Evolutionary conservation across 2,113 vertebrate species (phyloP), one percentile per base, ranked within the genome.

Genomic region (Condylura cristata): DNA sequence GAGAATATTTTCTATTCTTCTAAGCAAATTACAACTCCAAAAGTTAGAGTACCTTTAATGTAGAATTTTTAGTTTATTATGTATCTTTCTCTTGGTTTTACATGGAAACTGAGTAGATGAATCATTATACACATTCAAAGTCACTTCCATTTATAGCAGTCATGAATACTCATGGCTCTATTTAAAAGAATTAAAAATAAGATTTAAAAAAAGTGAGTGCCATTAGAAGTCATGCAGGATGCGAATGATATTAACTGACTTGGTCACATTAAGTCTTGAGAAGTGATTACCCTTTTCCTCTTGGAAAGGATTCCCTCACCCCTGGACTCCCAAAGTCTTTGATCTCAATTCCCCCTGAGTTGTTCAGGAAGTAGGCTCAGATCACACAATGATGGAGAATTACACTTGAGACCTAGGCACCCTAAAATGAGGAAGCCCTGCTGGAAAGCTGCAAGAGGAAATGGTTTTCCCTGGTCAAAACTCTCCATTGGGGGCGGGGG

Each of bases 151-250:
- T 58, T 79, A 34, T 8, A 72, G 22, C 3, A 61, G 12, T 72
- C 22, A 28, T 66, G 32, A 91, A 24, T 85, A 82, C 37, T 26
- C 41, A 20, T 70, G 18, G 5, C 58, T 93, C 89, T 75, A 86
- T 76, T 71, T 71, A 89, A 22, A 92, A 93, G 32, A 84, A 84
- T 39, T 91, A 60, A 91, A 95, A 86, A 79, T 63, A 66, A 89
- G 91, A 12, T 8, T 81, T 89, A 46, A 72, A 82, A 93, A 86
- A 17, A 39, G n/a, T 9, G 32, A 79, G 32, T 12, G 7, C 6
- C 22, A 56, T 41, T 24, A 60, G 48, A 85, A 86, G 17, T 86
- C 30, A 90, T 68, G 16, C 58, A 86, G 86, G 34, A 84, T 58
- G 32, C 51, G 84, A 83, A 76, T 89, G 16, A n/a, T 32, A 81